Conservation (phyloP, 2,113 vertebrate species). For the Herpailurus yagouaroundi region DNA sequence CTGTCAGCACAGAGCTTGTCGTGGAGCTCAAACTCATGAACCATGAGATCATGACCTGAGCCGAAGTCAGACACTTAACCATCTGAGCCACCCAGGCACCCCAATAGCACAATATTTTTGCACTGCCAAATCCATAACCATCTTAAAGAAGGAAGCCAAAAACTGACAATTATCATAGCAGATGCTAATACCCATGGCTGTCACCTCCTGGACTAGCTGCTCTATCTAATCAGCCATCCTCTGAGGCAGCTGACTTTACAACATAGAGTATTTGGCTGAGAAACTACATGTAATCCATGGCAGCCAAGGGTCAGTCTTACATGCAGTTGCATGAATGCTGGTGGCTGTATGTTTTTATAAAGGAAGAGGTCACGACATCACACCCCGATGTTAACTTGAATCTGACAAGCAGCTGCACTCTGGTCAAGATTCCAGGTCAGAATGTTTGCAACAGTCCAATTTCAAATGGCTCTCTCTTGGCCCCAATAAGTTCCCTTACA, state of each 20-base stretch:
- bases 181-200: constrained; percentile 29
- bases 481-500: neutral
- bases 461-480: neutral
- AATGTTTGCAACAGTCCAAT: neutral
- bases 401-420: neutral
- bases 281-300: neutral
- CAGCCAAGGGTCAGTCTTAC: neutral
- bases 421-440: neutral
- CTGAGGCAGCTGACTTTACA: constrained; percentile 46
- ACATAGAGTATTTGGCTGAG: constrained; percentile 27
- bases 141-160: constrained; percentile 30
- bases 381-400: neutral
- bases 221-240: constrained; percentile 6
- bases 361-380: neutral
- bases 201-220: constrained; percentile 39
- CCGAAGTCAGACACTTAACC: no score
- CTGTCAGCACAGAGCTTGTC: no score
- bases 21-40: no score
- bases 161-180: constrained; percentile 22
- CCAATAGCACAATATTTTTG: neutral
- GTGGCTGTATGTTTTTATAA: neutral
- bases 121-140: neutral
- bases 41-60: no score
- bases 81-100: no score
- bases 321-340: neutral